Evolutionary conservation across 2,797 vertebrate species (phyloP).

Genomic region (Leptoclinus maculatus): DNA sequence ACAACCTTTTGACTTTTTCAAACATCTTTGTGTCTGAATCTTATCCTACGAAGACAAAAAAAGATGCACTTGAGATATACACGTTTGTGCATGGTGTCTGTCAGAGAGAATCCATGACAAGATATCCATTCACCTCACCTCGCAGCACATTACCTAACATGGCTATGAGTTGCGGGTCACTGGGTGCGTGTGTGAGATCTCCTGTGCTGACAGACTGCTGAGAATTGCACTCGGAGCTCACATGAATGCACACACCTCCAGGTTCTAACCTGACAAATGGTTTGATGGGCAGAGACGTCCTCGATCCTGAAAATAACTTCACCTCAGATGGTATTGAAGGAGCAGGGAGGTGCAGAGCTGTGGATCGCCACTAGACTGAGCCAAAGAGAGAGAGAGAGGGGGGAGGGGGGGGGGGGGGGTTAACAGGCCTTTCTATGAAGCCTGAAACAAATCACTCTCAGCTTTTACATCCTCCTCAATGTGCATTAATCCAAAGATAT

Average conservation of each 20-base stretch:
- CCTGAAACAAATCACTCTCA: constrained; percentile 5
- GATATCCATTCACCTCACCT: constrained; percentile 48
- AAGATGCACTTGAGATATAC: neutral
- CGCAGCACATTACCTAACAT: constrained; percentile 64
- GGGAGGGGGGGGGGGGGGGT: no score
- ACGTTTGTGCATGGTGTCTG: neutral
- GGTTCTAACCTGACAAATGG: constrained; percentile 68
- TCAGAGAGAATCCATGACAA: constrained; percentile 11
- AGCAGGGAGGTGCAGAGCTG: constrained; percentile 28
- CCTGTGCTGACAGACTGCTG: constrained; percentile 42
- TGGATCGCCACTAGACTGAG: constrained; percentile 37
- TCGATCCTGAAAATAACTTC: constrained; percentile 67
- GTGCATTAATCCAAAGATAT: constrained; percentile 21
- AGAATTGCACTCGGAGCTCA: constrained; percentile 44
- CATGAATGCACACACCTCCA: constrained; percentile 44
- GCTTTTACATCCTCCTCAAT: constrained; percentile 5
- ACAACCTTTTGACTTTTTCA: neutral
- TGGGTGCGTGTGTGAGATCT: constrained; percentile 19
- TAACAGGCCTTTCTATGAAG: neutral
- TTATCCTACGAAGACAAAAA: neutral
- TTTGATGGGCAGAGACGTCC: constrained; percentile 29
- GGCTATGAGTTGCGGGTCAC: constrained; percentile 43
- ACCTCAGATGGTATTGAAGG: constrained; percentile 47
- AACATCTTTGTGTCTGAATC: neutral
- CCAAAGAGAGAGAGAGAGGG: constrained; percentile 23